These are phyloP conservation scores for Conops quadrifasciatus DNA, from an alignment of 2,888 invertebrate genomes.

Conservation along the genomic window DNA sequence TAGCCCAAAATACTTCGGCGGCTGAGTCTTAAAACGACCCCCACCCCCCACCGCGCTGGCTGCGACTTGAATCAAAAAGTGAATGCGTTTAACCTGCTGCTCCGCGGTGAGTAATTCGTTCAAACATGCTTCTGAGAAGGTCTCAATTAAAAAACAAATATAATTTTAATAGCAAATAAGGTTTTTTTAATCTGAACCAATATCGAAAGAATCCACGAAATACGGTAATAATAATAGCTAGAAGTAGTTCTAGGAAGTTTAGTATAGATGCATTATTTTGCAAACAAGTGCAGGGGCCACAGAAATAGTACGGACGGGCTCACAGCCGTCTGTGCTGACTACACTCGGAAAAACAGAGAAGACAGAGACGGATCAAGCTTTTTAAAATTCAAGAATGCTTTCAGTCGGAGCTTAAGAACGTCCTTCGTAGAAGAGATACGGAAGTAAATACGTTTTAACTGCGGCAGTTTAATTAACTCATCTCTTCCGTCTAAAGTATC, in stretches of 20 bases:
- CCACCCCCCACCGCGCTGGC: background rate
- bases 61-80: background rate
- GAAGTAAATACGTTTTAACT: too few species aligned
- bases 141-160: background rate
- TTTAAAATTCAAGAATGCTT: too few species aligned
- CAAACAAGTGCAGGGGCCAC: too few species aligned
- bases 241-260: background rate
- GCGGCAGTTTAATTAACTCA: too few species aligned
- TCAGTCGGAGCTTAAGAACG: too few species aligned
- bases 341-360: background rate
- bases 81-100: background rate
- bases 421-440: too few species aligned
- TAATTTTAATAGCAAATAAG: background rate
- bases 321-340: background rate
- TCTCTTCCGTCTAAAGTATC: too few species aligned
- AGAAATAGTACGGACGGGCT: background rate
- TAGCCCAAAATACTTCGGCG: background rate
- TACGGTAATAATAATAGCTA: background rate
- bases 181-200: background rate
- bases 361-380: too few species aligned
- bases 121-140: background rate
- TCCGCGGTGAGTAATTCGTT: background rate
- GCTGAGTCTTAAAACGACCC: background rate
- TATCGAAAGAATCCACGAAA: constrained; percentile 8
- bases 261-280: background rate